Conservation (phyloP, 2,888 invertebrate genomes). For the Brassicogethes aeneus region DNA sequence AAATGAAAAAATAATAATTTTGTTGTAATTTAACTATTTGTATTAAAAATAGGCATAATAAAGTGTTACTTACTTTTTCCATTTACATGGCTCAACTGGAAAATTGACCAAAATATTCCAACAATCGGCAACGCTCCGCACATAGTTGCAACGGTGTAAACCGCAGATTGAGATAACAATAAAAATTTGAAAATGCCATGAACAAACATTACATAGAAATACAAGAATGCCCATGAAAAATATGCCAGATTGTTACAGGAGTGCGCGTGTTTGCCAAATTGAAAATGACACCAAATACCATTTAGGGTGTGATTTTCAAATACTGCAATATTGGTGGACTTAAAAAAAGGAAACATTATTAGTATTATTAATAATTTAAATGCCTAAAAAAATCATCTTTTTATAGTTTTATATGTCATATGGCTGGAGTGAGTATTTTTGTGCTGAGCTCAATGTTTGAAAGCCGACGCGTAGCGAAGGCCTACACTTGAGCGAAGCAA, state of each 20-base stretch:
- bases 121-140: constrained; percentile 47
- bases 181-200: constrained; percentile 45
- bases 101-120: constrained; percentile 51
- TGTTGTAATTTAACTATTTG: too few relatives aligned
- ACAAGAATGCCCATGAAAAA: constrained; percentile 45
- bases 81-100: constrained; percentile 41
- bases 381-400: too few relatives aligned
- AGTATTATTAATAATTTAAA: too few relatives aligned
- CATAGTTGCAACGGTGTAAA: constrained; percentile 47
- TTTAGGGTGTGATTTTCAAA: constrained; percentile 34
- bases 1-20: too few relatives aligned
- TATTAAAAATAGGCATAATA: too few relatives aligned
- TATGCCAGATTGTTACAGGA: constrained; percentile 27
- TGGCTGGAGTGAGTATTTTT: too few relatives aligned
- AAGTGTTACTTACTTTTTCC: too few relatives aligned
- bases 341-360: too few relatives aligned
- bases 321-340: constrained; percentile 28
- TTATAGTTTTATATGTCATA: too few relatives aligned
- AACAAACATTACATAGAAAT: constrained; percentile 42
- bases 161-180: constrained; percentile 47
- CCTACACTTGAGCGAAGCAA: too few relatives aligned
- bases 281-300: constrained; percentile 36
- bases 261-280: constrained; percentile 18
- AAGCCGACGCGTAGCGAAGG: too few relatives aligned
- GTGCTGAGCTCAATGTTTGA: too few relatives aligned